These are phyloP conservation scores for Tragelaphus eurycerus DNA, from an alignment of 2,797 vertebrate species.

Conservation along the genomic window DNA sequence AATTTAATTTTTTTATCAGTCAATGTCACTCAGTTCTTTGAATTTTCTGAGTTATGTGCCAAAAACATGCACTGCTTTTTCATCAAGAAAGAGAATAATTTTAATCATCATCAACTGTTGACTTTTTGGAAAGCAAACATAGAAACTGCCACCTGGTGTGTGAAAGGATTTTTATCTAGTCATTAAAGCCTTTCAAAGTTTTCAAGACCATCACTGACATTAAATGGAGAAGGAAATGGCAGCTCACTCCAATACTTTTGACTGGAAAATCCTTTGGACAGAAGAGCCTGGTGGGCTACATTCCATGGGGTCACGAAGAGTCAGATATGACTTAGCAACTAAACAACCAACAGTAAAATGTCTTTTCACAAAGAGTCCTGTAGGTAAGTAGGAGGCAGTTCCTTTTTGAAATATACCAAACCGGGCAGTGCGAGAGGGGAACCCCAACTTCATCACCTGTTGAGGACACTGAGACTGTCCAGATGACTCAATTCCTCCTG, in stretches of 20 bases:
- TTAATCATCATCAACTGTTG: neutral
- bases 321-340: neutral
- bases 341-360: neutral
- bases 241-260: neutral
- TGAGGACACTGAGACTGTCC: neutral
- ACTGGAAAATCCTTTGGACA: neutral
- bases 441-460: accelerated
- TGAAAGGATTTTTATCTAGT: neutral
- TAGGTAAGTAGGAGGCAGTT: too few species aligned
- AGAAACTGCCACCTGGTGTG: neutral
- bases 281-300: neutral
- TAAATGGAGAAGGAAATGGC: neutral
- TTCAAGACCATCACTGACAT: neutral
- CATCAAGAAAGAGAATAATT: neutral
- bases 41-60: neutral
- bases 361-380: neutral
- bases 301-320: neutral
- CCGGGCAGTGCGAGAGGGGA: accelerated
- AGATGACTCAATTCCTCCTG: neutral
- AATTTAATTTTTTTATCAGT: neutral
- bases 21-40: neutral
- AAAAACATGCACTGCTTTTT: neutral
- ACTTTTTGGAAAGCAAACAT: neutral
- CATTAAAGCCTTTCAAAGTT: accelerated
- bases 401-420: neutral